Evolutionary conservation across 2,888 invertebrate genomes (phyloP), one percentile per base, ranked within the genome.

Genomic region (Melieria crassipennis): DNA sequence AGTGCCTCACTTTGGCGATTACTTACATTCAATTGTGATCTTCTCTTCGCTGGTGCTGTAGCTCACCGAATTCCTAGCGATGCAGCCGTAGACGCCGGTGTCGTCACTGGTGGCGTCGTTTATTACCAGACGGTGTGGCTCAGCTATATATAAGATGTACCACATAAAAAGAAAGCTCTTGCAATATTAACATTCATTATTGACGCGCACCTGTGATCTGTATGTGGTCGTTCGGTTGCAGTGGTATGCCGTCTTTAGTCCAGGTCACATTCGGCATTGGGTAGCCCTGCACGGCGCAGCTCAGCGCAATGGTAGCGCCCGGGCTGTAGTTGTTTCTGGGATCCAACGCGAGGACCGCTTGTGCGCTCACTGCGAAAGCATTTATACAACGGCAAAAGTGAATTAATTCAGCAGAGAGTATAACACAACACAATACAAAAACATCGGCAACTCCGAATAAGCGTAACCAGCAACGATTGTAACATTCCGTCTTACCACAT

Each of bases 51-150:
- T 91, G 42, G 89, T 88, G 78, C 91, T 89, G 55, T 89, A 89
- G 69, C 91, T 91, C 85, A 91, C 92, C 0, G 89, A 88, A 88
- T 97, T 97, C 76, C 89, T 87, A 3, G 95, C 97, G 82, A 92
- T 91, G 86, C 97, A 98, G 65, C 91, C 90, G 86, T 98, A 98
- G 75, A 87, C 87, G 56, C 96, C 97, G 60, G 93, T 90, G 86
- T 98, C 97, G 47, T 88, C 88, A 64, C 88, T 86, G 56, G 89
- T 88, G 11, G 92, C 91, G 66, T 90, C 88, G 47, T 87, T 84
- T 66, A 98, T 91, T 43, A 91, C 88, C 79, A 97, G 88, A 11
- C 93, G 91, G 80, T 92, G 89, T 62, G 92, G 90, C 75, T 91
- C 92, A 91, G 79, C 86, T 86, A 70, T 4, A 56, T 4, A 61